Evolutionary conservation across 2,797 vertebrate species (phyloP).

Genomic region (Molothrus aeneus): DNA sequence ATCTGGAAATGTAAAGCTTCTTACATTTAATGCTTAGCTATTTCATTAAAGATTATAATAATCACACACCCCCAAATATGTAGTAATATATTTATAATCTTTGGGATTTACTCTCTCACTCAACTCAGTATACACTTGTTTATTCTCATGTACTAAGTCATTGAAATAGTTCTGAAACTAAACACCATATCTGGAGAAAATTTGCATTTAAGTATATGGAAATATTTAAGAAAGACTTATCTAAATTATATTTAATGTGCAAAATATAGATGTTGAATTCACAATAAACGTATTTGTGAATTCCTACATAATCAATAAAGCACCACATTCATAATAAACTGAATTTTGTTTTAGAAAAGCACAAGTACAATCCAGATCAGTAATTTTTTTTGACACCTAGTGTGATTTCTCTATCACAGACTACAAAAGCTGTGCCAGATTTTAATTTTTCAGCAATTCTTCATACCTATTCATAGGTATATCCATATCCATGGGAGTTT

Average conservation of each 20-base stretch:
- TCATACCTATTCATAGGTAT: neutral
- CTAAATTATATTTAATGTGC: neutral
- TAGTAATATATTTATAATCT: neutral
- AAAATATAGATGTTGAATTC: neutral
- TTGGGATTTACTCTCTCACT: neutral
- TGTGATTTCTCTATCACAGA: neutral
- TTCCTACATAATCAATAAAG: neutral
- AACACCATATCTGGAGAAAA: neutral
- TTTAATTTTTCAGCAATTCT: neutral
- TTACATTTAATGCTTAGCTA: neutral
- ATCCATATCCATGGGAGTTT: neutral
- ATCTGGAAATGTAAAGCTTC: neutral
- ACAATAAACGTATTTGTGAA: neutral
- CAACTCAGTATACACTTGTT: neutral
- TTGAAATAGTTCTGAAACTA: neutral
- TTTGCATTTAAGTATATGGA: neutral
- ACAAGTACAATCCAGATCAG: neutral
- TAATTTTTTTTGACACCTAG: neutral
- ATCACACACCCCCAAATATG: neutral
- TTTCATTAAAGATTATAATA: neutral
- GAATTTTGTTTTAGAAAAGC: neutral
- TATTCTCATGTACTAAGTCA: neutral
- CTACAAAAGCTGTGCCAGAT: neutral
- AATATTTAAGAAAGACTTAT: neutral
- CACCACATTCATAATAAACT: neutral